Conservation (phyloP, 2,797 vertebrate species). For the Balearica regulorum region DNA sequence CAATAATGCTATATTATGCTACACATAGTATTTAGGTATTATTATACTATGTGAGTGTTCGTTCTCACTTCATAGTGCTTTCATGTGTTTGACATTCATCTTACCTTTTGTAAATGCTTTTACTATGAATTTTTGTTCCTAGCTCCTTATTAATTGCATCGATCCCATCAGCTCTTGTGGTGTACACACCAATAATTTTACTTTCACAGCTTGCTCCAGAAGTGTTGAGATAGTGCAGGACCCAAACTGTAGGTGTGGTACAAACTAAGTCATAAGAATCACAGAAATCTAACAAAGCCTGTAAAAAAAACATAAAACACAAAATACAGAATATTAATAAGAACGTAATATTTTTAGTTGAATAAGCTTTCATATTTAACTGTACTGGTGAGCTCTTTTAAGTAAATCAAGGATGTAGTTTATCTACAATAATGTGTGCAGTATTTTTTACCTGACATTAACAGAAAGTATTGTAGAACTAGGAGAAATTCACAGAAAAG, state of each 20-base stretch:
- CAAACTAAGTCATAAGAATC: conserved; percentile 74
- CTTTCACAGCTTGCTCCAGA: conserved; percentile 76
- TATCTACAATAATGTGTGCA: not conserved
- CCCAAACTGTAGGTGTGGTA: conserved; percentile 74
- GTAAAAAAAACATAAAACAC: not conserved
- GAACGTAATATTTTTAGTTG: not conserved
- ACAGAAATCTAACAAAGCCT: conserved; percentile 76
- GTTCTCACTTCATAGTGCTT: not conserved
- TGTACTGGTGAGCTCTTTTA: not conserved
- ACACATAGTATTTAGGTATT: not conserved
- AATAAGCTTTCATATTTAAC: not conserved
- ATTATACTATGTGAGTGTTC: not conserved
- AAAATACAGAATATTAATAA: not conserved
- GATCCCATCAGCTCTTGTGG: conserved; percentile 71
- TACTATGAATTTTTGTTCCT: conserved; percentile 71
- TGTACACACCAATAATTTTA: conserved; percentile 73
- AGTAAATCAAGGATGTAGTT: not conserved
- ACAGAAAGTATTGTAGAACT: not conserved
- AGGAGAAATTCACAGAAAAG: not conserved
- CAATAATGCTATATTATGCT: not conserved
- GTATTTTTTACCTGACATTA: not conserved
- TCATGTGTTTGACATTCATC: not conserved
- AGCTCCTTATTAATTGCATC: conserved; percentile 70
- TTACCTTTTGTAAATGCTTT: conserved; percentile 76
- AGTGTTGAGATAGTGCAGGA: conserved; percentile 75